phyloP scores from a whole-genome alignment of 2,888 invertebrate genomes.

The Hirtodrosophila alboralis region DNA sequence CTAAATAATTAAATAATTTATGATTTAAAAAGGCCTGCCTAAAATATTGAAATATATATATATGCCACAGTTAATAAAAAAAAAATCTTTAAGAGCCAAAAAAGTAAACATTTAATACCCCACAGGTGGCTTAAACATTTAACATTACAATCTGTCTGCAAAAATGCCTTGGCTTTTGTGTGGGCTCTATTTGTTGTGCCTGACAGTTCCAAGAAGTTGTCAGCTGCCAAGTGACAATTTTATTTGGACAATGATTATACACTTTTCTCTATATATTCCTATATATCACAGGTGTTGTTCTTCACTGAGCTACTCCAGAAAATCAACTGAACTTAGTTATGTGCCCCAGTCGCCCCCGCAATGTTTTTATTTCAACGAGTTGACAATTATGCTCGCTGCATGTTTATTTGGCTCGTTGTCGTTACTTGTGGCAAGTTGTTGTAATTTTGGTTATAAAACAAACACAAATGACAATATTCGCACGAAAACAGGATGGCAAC shows the following conservation, averaged over 20 bases:
- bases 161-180: slow-evolving; percentile 34
- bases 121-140: too few species aligned
- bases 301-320: background rate
- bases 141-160: too few species aligned
- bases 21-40: too few species aligned
- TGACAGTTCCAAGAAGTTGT: slow-evolving; percentile 21
- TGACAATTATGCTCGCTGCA: slow-evolving; percentile 52
- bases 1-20: too few species aligned
- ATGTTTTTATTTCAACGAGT: slow-evolving; percentile 15
- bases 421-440: slow-evolving; percentile 57
- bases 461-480: slow-evolving; percentile 79
- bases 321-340: slow-evolving; percentile 1
- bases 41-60: too few species aligned
- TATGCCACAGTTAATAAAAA: too few species aligned
- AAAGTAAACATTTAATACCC: too few species aligned
- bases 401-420: slow-evolving; percentile 46
- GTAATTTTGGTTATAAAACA: slow-evolving; percentile 76
- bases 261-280: too few species aligned
- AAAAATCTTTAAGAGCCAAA: too few species aligned
- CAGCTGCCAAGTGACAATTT: slow-evolving; percentile 32
- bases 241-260: background rate
- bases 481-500: slow-evolving; percentile 71
- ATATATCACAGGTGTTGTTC: slow-evolving; percentile 20
- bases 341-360: background rate
- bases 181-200: slow-evolving; percentile 29